Percentiles rank a stretch among this genome's conserved stretches.
phyloP scores from a whole-genome alignment of 2,113 vertebrate genomes.

The Halcyon malimbica region DNA sequence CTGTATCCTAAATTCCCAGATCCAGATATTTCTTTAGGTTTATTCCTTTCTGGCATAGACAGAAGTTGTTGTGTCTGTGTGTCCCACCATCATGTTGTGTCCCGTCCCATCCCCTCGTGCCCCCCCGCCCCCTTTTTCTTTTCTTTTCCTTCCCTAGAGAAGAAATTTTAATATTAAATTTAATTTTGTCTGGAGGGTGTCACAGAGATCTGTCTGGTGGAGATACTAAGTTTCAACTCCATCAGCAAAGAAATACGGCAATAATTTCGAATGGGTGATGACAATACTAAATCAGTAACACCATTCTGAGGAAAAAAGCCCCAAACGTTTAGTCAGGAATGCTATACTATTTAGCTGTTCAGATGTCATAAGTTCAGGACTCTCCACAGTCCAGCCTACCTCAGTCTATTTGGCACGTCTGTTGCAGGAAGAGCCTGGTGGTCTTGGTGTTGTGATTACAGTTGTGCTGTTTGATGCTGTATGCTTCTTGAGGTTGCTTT shows the following conservation, averaged over 20 bases:
- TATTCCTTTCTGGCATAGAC: background rate
- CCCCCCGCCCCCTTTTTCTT: fast-evolving
- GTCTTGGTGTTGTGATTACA: background rate
- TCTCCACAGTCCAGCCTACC: background rate
- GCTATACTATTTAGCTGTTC: background rate
- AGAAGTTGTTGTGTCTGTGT: background rate
- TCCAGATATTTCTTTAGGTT: background rate
- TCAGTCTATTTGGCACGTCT: background rate
- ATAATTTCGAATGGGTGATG: background rate
- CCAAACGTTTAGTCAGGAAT: background rate
- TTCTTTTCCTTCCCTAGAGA: background rate
- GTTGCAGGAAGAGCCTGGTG: background rate
- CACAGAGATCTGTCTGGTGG: background rate
- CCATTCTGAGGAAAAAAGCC: background rate
- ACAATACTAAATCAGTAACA: background rate
- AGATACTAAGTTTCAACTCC: background rate
- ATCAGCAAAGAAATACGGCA: background rate
- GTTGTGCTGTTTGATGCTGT: background rate
- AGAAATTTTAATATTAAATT: background rate
- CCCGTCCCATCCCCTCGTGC: too few relatives aligned
- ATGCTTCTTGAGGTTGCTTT: background rate
- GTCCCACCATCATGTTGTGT: background rate
- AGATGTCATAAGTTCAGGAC: background rate
- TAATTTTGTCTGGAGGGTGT: background rate
- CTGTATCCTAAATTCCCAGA: background rate